Evolutionary conservation across 2,888 invertebrate genomes (phyloP), one percentile per base, ranked within the genome.

Genomic region (Drosophila anomelani): DNA sequence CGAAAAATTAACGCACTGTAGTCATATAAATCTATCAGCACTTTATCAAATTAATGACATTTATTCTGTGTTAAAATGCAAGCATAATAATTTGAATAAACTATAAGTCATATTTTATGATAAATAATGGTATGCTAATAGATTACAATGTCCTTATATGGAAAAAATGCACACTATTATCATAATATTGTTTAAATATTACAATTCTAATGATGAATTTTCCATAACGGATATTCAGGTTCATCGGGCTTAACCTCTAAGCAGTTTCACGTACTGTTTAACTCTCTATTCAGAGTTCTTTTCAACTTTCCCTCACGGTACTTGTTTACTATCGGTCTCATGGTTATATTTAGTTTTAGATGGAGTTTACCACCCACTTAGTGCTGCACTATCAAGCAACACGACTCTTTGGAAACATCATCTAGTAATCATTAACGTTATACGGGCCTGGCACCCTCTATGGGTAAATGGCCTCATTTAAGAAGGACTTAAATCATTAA

Each of bases 381-480:
- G 61, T 70, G 77, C 75, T 72, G 68, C 77, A 76, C 67, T 76
- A 69, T 66, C 75, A 77, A 77, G 72, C 77, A 77, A 75, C 71
- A 69, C 72, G 77, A 76, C 70, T 76, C 73, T 94, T 92, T 73
- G 71, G 63, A 78, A 77, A 71, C 69, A 79, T 72, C 75, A 77
- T 80, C 71, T 76, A 79, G 68, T 77, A 81, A 74, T 41, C 39
- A n/a, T 41, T 38, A 38, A 38, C 70, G 76, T 70, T 68, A 76
- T 93, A 94, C 93, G 93, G 93, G 93, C 93, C 93, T 94, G 91
- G 92, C 93, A 93, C 93, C 93, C 93, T 93, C 93, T 93, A 85
- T 80, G 93, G 93, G 92, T 90, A 92, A 91, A 88, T 91, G 91
- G 93, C 93, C 93, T 91, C 93, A 89, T 93, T 93, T 93, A 93